Evolutionary conservation across 2,888 invertebrate species (phyloP), one percentile per base, ranked within the genome.

Genomic region (Temnothorax unifasciatus): DNA sequence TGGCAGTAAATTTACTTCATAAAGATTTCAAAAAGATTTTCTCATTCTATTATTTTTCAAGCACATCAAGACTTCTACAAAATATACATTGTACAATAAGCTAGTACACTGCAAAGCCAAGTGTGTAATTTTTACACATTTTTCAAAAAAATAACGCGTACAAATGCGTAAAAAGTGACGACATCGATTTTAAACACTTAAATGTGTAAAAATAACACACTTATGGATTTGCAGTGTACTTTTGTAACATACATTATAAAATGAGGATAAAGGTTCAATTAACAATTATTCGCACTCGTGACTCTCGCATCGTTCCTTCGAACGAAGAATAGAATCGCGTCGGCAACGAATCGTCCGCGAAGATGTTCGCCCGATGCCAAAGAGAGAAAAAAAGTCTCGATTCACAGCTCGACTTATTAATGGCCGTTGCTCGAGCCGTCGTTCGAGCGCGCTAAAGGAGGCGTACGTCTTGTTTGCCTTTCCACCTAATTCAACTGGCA

Each of bases 381-480:
- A 41, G n/a, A 44, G 18, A 38, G 2, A 34, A 21, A 50, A 74
- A 82, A 84, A 83, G 34, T 21, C 69, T 77, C 84, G 81, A 88
- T 84, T 86, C 86, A 71, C 76, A 44, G 81, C 75, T 88, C 87
- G 86, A 71, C 86, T 91, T 92, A 91, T 91, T 91, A 92, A 92
- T 89, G 91, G 85, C 87, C 82, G 50, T 74, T 75, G 79, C 87
- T 79, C 47, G 86, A 85, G 85, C 75, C 84, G 75, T 89, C 90
- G 85, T 85, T 89, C 76, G 86, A 68, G 84, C 86, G 61, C 86
- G 66, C 68, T 73, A 86, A 89, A 87, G 87, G 85, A 89, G 86
- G 82, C 85, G 76, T 81, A 83, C 86, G 87, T 90, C 88, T 87
- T 88, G 89, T 91, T 92, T 89, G 89, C 88, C 87, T 92, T 91